These are phyloP conservation scores for Coelopa pilipes DNA, from an alignment of 2,888 invertebrate genomes.

Conservation along the genomic window DNA sequence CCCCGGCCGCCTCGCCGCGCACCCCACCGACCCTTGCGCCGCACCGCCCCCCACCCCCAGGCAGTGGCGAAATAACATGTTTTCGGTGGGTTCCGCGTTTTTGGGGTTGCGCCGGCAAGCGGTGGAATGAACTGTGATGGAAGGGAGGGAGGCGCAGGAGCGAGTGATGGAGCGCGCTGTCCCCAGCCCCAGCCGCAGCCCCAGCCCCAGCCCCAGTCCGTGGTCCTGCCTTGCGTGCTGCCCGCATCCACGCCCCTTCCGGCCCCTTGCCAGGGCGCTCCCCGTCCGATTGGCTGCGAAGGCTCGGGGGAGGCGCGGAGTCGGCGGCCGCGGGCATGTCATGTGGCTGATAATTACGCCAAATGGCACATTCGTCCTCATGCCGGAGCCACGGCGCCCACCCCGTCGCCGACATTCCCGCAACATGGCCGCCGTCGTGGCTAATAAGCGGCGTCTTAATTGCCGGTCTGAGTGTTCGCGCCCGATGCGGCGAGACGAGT, in stretches of 20 bases:
- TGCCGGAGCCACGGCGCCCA: constrained; percentile 19
- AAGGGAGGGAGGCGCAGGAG: too few relatives aligned
- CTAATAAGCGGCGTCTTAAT: constrained; percentile 31
- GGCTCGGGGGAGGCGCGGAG: constrained; percentile 18
- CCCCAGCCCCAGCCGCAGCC: too few relatives aligned
- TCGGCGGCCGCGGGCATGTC: constrained; percentile 23
- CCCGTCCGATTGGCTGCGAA: background rate
- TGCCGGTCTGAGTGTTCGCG: constrained; percentile 4
- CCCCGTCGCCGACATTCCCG: too few relatives aligned
- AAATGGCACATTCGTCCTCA: constrained; percentile 36
- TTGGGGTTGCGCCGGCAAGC: background rate
- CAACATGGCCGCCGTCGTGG: constrained; percentile 21
- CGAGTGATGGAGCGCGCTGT: too few relatives aligned
- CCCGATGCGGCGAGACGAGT: too few relatives aligned
- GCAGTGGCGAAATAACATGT: constrained; percentile 26
- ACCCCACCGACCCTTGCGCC: background rate
- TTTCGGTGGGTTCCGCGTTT: constrained; percentile 10
- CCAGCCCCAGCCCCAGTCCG: background rate
- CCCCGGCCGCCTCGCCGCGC: background rate
- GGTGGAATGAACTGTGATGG: background rate
- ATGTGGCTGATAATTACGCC: constrained; percentile 36
- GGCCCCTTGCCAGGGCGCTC: background rate
- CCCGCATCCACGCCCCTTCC: constrained; percentile 12
- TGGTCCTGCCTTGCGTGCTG: constrained; percentile 6
- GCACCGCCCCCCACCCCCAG: background rate